phyloP scores from a whole-genome alignment of 1,140 invertebrate species.

The Caenorhabditis tropicalis region DNA sequence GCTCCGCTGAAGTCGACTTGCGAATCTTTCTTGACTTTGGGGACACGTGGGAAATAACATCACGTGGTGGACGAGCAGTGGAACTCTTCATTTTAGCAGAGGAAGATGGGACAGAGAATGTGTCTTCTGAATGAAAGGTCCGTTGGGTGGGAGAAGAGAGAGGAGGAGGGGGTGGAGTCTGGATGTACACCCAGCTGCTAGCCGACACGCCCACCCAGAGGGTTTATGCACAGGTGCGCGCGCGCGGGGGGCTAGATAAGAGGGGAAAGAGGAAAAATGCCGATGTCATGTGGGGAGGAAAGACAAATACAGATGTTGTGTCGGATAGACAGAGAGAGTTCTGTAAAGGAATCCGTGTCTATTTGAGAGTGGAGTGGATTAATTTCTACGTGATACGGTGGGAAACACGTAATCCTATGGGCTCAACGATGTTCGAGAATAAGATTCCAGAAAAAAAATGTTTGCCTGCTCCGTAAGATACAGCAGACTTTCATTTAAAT shows the following conservation, averaged over 20 bases:
- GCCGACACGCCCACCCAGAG: not conserved
- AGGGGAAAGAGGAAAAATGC: not conserved
- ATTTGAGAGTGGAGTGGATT: not conserved
- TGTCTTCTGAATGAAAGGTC: not conserved
- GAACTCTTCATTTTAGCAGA: constrained; percentile 6
- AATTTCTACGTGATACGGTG: no score
- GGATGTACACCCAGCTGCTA: constrained; percentile 13
- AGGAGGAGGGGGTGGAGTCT: not conserved
- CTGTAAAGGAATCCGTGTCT: not conserved
- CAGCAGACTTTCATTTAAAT: no score
- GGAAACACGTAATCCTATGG: no score
- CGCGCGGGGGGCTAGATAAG: not conserved
- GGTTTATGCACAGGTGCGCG: constrained; percentile 30
- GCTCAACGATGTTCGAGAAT: no score
- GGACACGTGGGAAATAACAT: not conserved
- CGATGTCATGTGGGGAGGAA: not conserved
- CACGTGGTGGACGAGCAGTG: not conserved
- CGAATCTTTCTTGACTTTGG: constrained; percentile 22
- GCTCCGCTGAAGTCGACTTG: constrained; percentile 11
- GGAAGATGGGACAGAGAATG: not conserved
- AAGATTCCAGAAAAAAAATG: no score
- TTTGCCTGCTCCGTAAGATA: no score
- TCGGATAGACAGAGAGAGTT: not conserved
- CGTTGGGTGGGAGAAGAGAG: not conserved
- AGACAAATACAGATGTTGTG: constrained; percentile 6